Evolutionary conservation across 2,113 vertebrate species (phyloP), one percentile per base, ranked within the genome.

Genomic region (Hydrochoerus hydrochaeris): DNA sequence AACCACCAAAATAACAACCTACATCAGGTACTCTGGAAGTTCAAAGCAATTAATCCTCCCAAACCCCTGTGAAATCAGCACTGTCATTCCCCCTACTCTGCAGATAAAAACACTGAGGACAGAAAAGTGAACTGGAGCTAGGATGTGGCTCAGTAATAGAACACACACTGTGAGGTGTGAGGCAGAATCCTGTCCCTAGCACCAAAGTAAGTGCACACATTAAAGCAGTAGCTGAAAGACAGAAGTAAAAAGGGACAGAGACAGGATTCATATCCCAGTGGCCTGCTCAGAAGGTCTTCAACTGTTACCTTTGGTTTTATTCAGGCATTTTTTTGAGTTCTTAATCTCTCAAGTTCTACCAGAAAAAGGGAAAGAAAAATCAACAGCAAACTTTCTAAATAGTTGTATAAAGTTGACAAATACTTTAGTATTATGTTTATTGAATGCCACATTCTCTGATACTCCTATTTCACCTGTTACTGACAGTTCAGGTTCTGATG

Each of bases 341-440:
- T 83, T 95, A 49, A 62, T 75, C 60, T 62, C 16, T 92, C 65
- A 75, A 93, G 65, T 58, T 30, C 13, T 19, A 58, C 20, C 57
- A 77, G 8, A 52, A 78, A 52, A 49, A 52, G 26, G 17, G 24
- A 20, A 3, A 41, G 26, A 62, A 88, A 44, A 60, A 82, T 57
- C 17, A 67, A 94, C 22, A 92, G 12, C 86, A 86, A 35, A 97
- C 67, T 65, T 95, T 57, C 38, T 82, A 95, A 97, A 77, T 62
- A 95, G 67, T 26, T 91, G 14, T 67, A 75, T 13, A 88, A 52
- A 82, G 52, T 46, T 65, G 30, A 38, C 52, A 93, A 95, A 85
- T 30, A 88, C 35, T n/a, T 85, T 28, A 73, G 54, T 38, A 81
- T 60, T 77, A 7, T 28, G 7, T 85, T 71, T 78, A 19, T 54